Percentiles rank a stretch among this genome's conserved stretches.
These are phyloP conservation scores for Tenebrosternarchus preto DNA, from an alignment of 2,113 vertebrate genomes.

Conservation along the genomic window DNA sequence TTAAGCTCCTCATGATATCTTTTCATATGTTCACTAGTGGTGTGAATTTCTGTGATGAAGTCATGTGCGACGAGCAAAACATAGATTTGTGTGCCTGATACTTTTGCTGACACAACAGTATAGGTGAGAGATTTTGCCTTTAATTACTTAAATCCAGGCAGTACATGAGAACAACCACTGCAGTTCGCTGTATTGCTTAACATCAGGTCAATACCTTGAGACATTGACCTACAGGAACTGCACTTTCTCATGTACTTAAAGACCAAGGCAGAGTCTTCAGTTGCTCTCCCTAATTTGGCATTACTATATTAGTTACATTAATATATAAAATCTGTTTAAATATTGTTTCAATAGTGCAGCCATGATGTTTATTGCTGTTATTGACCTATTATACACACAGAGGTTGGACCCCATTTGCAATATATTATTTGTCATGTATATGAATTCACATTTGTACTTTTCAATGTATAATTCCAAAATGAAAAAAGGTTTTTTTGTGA, in stretches of 20 bases:
- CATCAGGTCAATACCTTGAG: slow-evolving; percentile 60
- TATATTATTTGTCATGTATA: not conserved
- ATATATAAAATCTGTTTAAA: not conserved
- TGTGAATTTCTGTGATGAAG: not conserved
- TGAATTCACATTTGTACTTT: not conserved
- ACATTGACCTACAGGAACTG: slow-evolving; percentile 54
- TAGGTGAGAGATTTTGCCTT: slow-evolving; percentile 60
- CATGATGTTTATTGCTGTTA: not conserved
- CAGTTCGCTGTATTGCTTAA: slow-evolving; percentile 32
- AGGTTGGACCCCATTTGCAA: not conserved
- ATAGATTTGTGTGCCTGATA: slow-evolving; percentile 21
- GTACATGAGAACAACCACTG: slow-evolving; percentile 47
- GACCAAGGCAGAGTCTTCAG: slow-evolving; percentile 27
- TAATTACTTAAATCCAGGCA: slow-evolving; percentile 64
- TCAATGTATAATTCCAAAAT: no score
- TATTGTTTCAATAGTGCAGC: not conserved
- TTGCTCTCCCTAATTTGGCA: not conserved
- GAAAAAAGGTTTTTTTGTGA: not conserved
- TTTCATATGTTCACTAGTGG: not conserved
- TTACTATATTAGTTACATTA: not conserved
- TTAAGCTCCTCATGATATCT: not conserved
- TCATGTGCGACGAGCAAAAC: not conserved
- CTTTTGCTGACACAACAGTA: slow-evolving; percentile 20
- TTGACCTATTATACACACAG: not conserved
- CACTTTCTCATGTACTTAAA: slow-evolving; percentile 54